Conservation (phyloP, 2,797 vertebrate genomes). For the Anabacerthia variegaticeps region DNA sequence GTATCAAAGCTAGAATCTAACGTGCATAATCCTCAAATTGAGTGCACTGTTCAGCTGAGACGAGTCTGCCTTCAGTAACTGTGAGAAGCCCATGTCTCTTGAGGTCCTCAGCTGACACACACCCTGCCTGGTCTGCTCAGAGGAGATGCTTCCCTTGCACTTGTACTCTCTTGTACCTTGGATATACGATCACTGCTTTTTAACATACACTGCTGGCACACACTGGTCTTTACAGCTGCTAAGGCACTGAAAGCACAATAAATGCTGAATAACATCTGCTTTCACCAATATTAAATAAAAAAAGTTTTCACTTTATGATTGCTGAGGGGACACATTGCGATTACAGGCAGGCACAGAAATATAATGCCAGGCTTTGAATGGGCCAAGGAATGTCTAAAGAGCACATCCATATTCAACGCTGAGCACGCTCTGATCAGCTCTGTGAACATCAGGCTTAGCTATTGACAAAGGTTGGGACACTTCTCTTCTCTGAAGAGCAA, state of each 20-base stretch:
- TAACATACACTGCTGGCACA: background rate
- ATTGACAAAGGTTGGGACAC: background rate
- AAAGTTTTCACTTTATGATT: background rate
- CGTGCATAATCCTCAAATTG: background rate
- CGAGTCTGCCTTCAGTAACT: background rate
- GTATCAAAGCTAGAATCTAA: background rate
- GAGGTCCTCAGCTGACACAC: background rate
- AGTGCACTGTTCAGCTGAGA: background rate
- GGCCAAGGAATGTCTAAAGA: background rate
- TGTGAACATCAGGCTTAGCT: background rate
- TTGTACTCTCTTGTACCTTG: background rate
- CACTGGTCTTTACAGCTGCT: background rate
- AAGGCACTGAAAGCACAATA: background rate
- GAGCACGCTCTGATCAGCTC: background rate
- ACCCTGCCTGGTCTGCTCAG: background rate
- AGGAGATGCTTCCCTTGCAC: background rate
- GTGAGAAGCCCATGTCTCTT: background rate
- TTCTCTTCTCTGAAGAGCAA: background rate
- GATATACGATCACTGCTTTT: background rate
- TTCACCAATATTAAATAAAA: background rate
- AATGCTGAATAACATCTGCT: background rate
- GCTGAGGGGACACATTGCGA: background rate
- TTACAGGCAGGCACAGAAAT: background rate
- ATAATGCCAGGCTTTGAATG: background rate
- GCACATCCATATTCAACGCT: background rate